Evolutionary conservation across 2,888 invertebrate species (phyloP).

Genomic region (Aleiodes alternator): DNA sequence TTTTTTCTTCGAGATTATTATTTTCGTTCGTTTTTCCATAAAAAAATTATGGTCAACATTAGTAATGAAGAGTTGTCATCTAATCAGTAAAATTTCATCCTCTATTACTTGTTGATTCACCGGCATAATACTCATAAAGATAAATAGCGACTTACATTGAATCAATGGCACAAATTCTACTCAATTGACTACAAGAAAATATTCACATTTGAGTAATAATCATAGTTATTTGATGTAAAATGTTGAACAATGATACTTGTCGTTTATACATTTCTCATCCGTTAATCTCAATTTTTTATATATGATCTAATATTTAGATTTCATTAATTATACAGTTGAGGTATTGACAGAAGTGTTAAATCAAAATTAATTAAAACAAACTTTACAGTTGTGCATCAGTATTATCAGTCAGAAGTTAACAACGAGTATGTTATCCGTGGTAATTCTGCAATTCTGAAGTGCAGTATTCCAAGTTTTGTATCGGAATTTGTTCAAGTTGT

Average conservation of each 20-base stretch:
- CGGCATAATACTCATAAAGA: background rate
- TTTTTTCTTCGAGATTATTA: too few species aligned
- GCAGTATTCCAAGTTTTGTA: conserved; percentile 93
- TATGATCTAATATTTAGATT: background rate
- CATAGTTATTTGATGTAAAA: background rate
- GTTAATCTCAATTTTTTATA: background rate
- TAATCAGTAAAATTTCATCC: background rate
- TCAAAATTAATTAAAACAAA: background rate
- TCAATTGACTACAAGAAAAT: background rate
- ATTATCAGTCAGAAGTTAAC: conserved; percentile 92
- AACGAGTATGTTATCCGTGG: conserved; percentile 93
- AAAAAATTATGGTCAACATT: background rate
- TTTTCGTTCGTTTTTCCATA: too few species aligned
- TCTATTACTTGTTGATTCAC: background rate
- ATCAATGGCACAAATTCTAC: background rate
- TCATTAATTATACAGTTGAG: conserved; percentile 8
- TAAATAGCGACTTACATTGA: background rate
- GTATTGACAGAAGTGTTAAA: conserved; percentile 1
- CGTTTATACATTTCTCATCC: background rate
- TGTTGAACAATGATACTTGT: conserved; percentile 1
- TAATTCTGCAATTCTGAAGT: conserved; percentile 91
- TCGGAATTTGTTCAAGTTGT: conserved; percentile 94
- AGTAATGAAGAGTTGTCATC: background rate
- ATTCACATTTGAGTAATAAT: background rate
- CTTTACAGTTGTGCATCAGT: conserved; percentile 87